These are phyloP conservation scores for Spisula solida DNA, from an alignment of 2,888 invertebrate species.

Conservation along the genomic window DNA sequence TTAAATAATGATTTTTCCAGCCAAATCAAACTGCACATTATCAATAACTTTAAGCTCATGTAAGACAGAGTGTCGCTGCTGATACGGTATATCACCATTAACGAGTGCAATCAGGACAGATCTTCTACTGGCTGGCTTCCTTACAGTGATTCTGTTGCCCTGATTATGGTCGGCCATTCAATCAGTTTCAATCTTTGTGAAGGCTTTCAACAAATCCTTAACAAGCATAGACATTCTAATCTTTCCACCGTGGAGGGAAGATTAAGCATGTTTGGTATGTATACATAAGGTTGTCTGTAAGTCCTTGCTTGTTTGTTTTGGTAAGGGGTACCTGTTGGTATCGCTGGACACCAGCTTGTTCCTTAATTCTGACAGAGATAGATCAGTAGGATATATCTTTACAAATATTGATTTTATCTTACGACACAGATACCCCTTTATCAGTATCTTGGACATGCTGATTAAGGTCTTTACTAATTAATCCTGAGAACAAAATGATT, in stretches of 20 bases:
- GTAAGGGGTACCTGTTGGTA: conserved; percentile 15
- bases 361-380: conserved; percentile 16
- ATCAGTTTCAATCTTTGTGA: conserved; percentile 21
- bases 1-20: conserved; percentile 14
- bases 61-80: conserved; percentile 3
- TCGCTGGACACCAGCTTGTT: conserved; percentile 25
- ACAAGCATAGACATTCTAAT: conserved; percentile 17
- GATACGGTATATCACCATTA: conserved; percentile 8
- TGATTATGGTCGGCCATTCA: conserved; percentile 14
- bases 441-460: conserved; percentile 43
- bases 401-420: conserved; percentile 49
- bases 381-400: conserved; percentile 20
- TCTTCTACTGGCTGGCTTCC: background rate
- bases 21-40: conserved; percentile 17
- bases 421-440: conserved; percentile 14
- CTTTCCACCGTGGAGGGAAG: background rate
- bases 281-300: conserved; percentile 7
- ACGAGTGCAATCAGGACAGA: background rate
- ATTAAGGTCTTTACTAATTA: conserved; percentile 45
- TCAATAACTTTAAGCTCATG: background rate
- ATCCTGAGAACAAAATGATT: conserved; percentile 29
- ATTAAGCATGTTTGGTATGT: conserved; percentile 29
- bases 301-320: conserved; percentile 36
- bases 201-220: conserved; percentile 28
- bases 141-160: background rate